Evolutionary conservation across 2,113 vertebrate genomes (phyloP), one percentile per base, ranked within the genome.

Genomic region (Aldabrachelys gigantea): DNA sequence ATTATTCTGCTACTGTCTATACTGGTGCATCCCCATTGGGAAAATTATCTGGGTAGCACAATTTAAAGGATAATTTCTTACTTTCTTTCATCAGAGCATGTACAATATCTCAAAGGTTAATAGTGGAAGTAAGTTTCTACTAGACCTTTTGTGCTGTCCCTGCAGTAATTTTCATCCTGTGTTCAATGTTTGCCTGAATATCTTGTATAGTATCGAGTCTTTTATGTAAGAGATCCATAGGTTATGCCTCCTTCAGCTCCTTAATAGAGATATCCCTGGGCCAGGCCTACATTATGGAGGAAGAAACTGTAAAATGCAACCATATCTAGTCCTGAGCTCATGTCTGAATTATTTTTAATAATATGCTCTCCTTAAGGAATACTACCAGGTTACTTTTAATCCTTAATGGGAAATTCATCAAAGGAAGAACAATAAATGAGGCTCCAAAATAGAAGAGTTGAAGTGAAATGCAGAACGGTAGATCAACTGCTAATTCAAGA

Each of bases 391-490:
- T 85, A 10, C 80, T 91, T 97, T 72, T 88, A 13, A 44, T 87
- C n/a, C 19, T 21, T 57, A 72, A 50, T 53, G 90, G 56, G 50
- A 88, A 91, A 87, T 87, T 80, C 8, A 84, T 8, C 59, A 21
- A 86, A 35, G 56, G 49, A 47, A 81, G 81, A 84, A 83, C 59
- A 95, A 79, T 24, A 81, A 81, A 85, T 52, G n/a, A 53, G 31
- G 84, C 21, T 88, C 84, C 44, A 91, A 94, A 93, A 82, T 52
- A 81, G 59, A 80, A 65, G 59, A 92, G 85, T 17, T 59, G 88
- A 97, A 85, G 83, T 89, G 50, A 85, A 95, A 89, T 93, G 35
- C 16, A 62, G 89, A 84, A 65, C 38, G 87, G 84, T 93, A 88
- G 85, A 90, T 93, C 56, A 62, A 86, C 80, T 82, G 4, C 41